A percentile compares a stretch with the other conserved stretches of the same genome.
These are phyloP conservation scores for Eulemur albifrons DNA, from an alignment of 2,797 vertebrate species.

Conservation along the genomic window DNA sequence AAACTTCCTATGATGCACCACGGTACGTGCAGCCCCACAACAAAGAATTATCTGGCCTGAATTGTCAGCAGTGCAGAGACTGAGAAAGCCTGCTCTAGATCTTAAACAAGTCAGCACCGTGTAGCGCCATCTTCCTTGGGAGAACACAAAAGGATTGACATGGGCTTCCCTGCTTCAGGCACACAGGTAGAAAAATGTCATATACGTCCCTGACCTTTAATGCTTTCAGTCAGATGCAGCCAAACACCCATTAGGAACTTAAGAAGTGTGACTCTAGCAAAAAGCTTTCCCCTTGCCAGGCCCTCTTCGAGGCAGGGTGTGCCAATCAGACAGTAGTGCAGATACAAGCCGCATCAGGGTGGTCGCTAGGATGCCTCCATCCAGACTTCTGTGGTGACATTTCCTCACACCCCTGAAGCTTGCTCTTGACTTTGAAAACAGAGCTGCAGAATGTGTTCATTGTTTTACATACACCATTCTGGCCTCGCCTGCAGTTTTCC, in stretches of 20 bases:
- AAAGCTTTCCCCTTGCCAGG: neutral
- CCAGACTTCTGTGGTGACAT: neutral
- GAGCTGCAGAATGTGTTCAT: constrained; percentile 12
- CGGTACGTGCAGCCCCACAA: fast-evolving
- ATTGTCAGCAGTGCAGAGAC: neutral
- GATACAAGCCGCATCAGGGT: neutral
- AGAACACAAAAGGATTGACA: fast-evolving
- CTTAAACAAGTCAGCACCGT: neutral
- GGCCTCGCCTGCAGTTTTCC: neutral
- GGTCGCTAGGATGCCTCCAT: neutral
- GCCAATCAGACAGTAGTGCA: fast-evolving
- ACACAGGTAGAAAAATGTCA: too few relatives aligned
- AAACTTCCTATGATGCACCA: too few relatives aligned
- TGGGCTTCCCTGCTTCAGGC: neutral
- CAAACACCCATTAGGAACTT: neutral
- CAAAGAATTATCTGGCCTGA: neutral
- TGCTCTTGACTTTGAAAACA: constrained; percentile 32
- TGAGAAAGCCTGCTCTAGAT: neutral
- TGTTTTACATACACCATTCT: neutral
- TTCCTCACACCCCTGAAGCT: neutral
- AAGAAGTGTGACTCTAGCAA: neutral
- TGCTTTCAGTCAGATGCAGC: neutral
- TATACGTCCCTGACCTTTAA: neutral
- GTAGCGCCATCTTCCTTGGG: fast-evolving
- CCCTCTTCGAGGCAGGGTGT: neutral